phyloP scores from a whole-genome alignment of 2,113 vertebrate species.

The Gadus chalcogrammus region DNA sequence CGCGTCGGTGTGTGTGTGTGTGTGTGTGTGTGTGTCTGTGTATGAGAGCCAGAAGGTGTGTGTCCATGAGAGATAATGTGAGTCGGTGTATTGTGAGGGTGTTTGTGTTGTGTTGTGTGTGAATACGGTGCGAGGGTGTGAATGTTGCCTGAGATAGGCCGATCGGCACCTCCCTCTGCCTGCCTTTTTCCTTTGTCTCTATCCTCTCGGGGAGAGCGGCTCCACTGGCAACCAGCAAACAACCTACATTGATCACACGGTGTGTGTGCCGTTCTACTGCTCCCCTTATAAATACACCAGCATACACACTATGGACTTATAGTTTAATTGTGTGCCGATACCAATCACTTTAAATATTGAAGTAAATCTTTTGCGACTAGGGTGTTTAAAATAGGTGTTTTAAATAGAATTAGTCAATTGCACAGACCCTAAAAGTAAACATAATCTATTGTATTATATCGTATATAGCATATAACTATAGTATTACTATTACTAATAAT shows the following conservation, averaged over 20 bases:
- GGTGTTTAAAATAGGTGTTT: too few relatives aligned
- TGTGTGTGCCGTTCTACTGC: too few relatives aligned
- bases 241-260: conserved; percentile 63
- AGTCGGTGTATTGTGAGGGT: conserved; percentile 41
- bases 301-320: too few relatives aligned
- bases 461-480: too few relatives aligned
- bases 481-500: too few relatives aligned
- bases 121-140: conserved; percentile 54
- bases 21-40: conserved; percentile 22
- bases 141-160: conserved; percentile 72
- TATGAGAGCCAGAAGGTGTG: conserved; percentile 34
- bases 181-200: conserved; percentile 70
- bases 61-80: conserved; percentile 47
- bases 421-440: too few relatives aligned
- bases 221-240: conserved; percentile 72
- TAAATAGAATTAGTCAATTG: too few relatives aligned
- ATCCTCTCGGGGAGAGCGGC: conserved; percentile 62
- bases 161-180: conserved; percentile 55
- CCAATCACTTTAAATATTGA: too few relatives aligned
- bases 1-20: conserved; percentile 25
- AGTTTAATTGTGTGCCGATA: too few relatives aligned
- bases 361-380: too few relatives aligned
- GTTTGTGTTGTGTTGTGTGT: conserved; percentile 47
- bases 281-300: too few relatives aligned
- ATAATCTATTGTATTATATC: too few relatives aligned